A percentile compares a stretch with the other conserved stretches of the same genome.
These are phyloP conservation scores for Austrofundulus limnaeus DNA, from an alignment of 2,113 vertebrate species.

Conservation along the genomic window DNA sequence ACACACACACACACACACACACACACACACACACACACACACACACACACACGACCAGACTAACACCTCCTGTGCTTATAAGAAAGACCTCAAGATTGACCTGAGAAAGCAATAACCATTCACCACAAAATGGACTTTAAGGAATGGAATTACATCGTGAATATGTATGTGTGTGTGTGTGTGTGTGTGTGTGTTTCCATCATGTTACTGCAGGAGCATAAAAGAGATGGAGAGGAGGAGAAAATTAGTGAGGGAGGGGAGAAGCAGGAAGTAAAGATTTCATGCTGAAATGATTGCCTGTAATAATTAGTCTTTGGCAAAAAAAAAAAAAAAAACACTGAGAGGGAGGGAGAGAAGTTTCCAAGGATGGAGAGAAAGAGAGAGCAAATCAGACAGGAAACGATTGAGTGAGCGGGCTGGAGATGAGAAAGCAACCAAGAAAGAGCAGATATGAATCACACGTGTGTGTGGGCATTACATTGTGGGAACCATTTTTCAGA, in stretches of 20 bases:
- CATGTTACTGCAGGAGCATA: constrained; percentile 55
- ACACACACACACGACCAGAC: constrained; percentile 9
- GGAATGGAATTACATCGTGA: constrained; percentile 47
- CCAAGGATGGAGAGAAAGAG: constrained; percentile 29
- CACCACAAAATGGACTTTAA: constrained; percentile 62
- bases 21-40: constrained; percentile 1
- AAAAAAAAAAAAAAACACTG: no score
- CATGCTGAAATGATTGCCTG: constrained; percentile 73
- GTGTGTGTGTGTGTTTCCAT: constrained; percentile 36
- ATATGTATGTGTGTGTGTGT: constrained; percentile 21
- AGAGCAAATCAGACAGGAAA: constrained; percentile 31
- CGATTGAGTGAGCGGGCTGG: constrained; percentile 39
- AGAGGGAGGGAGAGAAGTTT: constrained; percentile 34
- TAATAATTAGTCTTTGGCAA: constrained; percentile 78
- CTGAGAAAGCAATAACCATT: constrained; percentile 63
- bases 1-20: constrained; percentile 2
- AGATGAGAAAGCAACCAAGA: constrained; percentile 19
- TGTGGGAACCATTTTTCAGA: no score
- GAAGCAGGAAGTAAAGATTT: constrained; percentile 64
- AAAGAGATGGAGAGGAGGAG: constrained; percentile 39
- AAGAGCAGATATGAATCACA: constrained; percentile 18
- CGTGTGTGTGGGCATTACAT: no score
- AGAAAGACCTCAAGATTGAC: constrained; percentile 57
- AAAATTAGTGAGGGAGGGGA: constrained; percentile 43
- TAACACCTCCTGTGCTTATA: constrained; percentile 46